Evolutionary conservation across 1,140 invertebrate genomes (phyloP), one percentile per base, ranked within the genome.

Genomic region (Trachelipus rathkii): DNA sequence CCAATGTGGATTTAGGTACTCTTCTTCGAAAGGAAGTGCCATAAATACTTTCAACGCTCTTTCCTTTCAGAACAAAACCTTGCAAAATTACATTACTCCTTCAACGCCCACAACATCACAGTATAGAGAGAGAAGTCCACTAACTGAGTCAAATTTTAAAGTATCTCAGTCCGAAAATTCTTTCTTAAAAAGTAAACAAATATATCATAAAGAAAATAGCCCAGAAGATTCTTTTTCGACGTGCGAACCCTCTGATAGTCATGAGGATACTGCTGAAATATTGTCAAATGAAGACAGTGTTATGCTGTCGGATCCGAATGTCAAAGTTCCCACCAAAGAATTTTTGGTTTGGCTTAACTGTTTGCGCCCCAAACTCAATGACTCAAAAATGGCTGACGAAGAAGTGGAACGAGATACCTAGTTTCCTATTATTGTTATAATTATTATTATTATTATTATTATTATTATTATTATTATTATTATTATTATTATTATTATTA

Each of bases 1-100:
- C 13, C 71, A 76, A 0, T 70, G 73, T 69, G 76, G 75, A 11
- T 75, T 75, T 68, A 46, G 73, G 19, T 75, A 75, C 44, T 67
- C 73, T 44, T 3, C 50, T 60, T 68, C 73, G 21, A 46, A 53
- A 24, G 73, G 73, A 33, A 75, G 23, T 19, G 23, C 45, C 6
- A 33, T 60, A 13, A 60, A 60, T 8, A 15, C 50, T 19, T 60
- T 60, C 8, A 13, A 60, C 8, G 3, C 50, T 60, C 1, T 60
- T 13, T 60, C 50, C 19, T 60, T 60, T 60, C 50, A 60, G 11
- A 33, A 15, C 50, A 60, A 60, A 60, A 60, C 50, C 50, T 60
- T 19, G 19, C 19, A 19, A 8, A 60, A 6, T 33, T 33, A 33
- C 33, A 1, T 3, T 33, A 6, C 33, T 33, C 33, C 33, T 6